Evolutionary conservation across 2,888 invertebrate species (phyloP), one percentile per base, ranked within the genome.

Genomic region (Leptopilina myrica): DNA sequence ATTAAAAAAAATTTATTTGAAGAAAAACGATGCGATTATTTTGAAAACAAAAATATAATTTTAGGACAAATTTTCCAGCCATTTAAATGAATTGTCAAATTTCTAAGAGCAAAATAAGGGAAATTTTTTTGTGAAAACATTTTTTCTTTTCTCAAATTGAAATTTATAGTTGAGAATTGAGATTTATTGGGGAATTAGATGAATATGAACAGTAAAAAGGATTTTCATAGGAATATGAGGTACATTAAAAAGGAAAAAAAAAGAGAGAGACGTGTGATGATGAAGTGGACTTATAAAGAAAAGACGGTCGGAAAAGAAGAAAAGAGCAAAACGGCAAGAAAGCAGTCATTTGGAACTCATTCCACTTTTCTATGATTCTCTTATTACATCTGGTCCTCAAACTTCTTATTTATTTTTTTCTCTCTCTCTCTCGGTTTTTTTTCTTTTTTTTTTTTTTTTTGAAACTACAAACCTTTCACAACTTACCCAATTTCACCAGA

Each of bases 231-330:
- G 69, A 33, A 73, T 56, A 73, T 73, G 73, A 40, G 73, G 73
- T 56, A 33, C 69, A 73, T 73, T 73, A 73, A 73, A 33, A 73
- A 33, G 53, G 53, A 26, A 56, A 56, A 33, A 33, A 33, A 33
- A 5, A 33, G 33, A 33, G 33, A 26, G 26, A 73, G 53, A 9
- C 14, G 33, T 73, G 56, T 56, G 53, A 73, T 53, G 73, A 73
- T 73, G 26, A 73, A 73, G 73, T 73, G 53, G n/a, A 73, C 56
- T 73, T 73, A 53, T 56, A 56, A 73, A 73, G 73, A 73, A 73
- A 73, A 53, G 56, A 33, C 26, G 73, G n/a, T 6, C 33, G 33
- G 33, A n/a, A 73, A 56, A 33, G 56, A 73, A n/a, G 62, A 8
- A 62, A 62, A 62, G 62, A 62, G 62, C 15, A 62, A 46, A 14